Conservation (phyloP, 2,797 vertebrate species). For the Acanthurus lineatus region DNA sequence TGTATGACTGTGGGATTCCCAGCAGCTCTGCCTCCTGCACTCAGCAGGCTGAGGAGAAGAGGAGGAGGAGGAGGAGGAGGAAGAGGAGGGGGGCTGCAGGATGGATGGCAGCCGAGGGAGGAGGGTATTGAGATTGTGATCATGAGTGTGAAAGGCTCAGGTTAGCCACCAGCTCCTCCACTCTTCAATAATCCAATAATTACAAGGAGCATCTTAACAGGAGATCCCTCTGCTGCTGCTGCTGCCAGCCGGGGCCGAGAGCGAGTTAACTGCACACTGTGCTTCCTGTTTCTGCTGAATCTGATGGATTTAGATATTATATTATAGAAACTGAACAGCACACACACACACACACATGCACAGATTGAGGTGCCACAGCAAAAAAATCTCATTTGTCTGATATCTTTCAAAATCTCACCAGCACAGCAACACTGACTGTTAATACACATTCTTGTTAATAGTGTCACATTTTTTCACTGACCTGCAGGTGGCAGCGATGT, state of each 20-base stretch:
- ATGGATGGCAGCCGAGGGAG: slow-evolving; percentile 61
- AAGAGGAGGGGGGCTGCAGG: slow-evolving; percentile 24
- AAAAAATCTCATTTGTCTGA: no score
- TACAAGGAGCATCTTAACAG: slow-evolving; percentile 61
- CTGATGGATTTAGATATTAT: not conserved
- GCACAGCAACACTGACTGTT: no score
- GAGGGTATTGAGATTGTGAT: slow-evolving; percentile 69
- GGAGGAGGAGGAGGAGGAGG: slow-evolving; percentile 14
- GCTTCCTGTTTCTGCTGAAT: not conserved
- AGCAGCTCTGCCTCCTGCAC: slow-evolving; percentile 73
- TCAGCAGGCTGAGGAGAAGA: slow-evolving; percentile 60
- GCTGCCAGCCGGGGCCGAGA: slow-evolving; percentile 3
- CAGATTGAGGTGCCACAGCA: no score
- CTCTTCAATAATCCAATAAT: slow-evolving; percentile 80
- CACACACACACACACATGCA: no score
- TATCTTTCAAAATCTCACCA: not conserved
- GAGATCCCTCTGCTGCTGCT: slow-evolving; percentile 54
- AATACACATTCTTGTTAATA: not conserved
- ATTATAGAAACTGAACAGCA: not conserved
- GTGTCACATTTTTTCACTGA: not conserved
- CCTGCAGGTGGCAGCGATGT: slow-evolving; percentile 6
- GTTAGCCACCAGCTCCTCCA: slow-evolving; percentile 62
- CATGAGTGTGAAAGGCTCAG: slow-evolving; percentile 68
- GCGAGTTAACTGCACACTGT: slow-evolving; percentile 22
- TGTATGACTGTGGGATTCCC: slow-evolving; percentile 77